Conservation (phyloP, 2,888 invertebrate genomes). For the Nomada lathburiana region DNA sequence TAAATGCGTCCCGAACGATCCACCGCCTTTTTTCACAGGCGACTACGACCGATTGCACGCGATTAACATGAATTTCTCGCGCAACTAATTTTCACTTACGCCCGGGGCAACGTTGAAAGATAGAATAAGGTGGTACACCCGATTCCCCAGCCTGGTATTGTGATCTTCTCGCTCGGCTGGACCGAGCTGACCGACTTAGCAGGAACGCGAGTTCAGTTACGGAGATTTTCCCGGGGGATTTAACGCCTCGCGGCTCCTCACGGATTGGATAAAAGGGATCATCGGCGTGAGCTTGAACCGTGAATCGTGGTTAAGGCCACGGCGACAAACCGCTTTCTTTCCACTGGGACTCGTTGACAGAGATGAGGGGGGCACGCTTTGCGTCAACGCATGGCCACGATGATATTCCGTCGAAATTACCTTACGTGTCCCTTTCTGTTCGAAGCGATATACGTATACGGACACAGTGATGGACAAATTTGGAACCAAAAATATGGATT, state of each 20-base stretch:
- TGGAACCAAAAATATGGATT: no score
- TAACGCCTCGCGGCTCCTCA: constrained; percentile 81
- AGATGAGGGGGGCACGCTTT: constrained; percentile 14
- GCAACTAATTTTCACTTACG: constrained; percentile 72
- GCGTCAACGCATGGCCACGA: constrained; percentile 44
- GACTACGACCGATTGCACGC: constrained; percentile 64
- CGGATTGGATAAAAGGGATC: constrained; percentile 78
- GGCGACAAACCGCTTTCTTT: constrained; percentile 72
- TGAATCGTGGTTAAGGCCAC: constrained; percentile 71
- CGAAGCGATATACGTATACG: no score
- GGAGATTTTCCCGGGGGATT: constrained; percentile 79
- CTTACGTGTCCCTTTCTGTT: no score
- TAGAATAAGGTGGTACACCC: constrained; percentile 44
- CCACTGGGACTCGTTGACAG: constrained; percentile 20
- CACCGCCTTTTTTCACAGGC: constrained; percentile 61
- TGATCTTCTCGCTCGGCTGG: constrained; percentile 75
- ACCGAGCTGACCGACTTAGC: constrained; percentile 80
- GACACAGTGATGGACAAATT: no score
- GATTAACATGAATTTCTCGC: constrained; percentile 75
- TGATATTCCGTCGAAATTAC: neutral
- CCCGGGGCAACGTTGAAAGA: constrained; percentile 16
- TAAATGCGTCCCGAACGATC: constrained; percentile 57
- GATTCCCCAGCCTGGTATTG: constrained; percentile 69
- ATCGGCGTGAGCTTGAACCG: constrained; percentile 73
- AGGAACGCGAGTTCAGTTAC: constrained; percentile 72